These are phyloP conservation scores for Cnemophilus loriae DNA, from an alignment of 2,113 vertebrate species.

Conservation along the genomic window DNA sequence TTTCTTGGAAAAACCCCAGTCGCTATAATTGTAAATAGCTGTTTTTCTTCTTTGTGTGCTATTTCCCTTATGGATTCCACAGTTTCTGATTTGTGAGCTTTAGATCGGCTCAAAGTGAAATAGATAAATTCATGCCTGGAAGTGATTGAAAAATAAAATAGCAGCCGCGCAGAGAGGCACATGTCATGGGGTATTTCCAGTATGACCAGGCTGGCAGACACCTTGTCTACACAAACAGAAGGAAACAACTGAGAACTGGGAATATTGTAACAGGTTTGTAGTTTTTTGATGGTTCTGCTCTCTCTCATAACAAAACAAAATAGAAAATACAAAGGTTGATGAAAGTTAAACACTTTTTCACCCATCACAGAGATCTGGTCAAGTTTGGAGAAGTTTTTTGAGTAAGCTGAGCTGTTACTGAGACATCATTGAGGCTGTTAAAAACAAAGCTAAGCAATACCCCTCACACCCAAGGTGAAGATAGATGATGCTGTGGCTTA, in stretches of 20 bases:
- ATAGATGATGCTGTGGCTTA: background rate
- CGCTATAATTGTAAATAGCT: background rate
- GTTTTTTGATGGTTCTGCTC: background rate
- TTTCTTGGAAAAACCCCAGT: conserved; percentile 28
- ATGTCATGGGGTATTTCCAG: background rate
- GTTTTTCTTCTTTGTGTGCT: background rate
- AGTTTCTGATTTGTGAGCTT: background rate
- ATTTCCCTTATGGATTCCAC: background rate
- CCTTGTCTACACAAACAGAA: background rate
- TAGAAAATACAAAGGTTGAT: background rate
- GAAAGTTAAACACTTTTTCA: background rate
- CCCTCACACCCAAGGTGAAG: background rate
- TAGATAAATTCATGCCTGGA: background rate
- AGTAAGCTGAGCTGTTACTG: background rate
- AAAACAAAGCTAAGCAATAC: background rate
- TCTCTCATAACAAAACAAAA: background rate
- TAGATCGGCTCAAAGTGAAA: background rate
- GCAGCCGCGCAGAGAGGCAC: background rate
- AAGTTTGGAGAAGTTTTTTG: background rate
- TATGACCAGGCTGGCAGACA: background rate
- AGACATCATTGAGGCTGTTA: background rate
- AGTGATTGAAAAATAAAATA: background rate
- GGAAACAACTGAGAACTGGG: background rate
- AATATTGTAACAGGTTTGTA: accelerated
- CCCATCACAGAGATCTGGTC: background rate